phyloP scores from a whole-genome alignment of 2,888 invertebrate species.

The Micropterix aruncella region DNA sequence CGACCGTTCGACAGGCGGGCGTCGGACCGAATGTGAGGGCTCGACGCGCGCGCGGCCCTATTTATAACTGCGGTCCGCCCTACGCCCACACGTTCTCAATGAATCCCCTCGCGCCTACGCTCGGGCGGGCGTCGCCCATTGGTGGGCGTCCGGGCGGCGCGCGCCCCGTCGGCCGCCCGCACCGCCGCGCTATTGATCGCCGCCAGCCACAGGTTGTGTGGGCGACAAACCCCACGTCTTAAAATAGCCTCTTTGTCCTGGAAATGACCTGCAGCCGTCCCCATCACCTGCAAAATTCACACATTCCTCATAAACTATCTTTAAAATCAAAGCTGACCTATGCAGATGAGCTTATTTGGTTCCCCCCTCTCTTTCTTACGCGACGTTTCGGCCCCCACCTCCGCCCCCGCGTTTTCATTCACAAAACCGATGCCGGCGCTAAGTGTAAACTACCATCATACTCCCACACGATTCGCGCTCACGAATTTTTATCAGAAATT shows the following conservation, averaged over 20 bases:
- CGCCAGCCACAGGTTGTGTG: neutral
- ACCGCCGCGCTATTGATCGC: constrained; percentile 31
- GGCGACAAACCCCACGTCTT: neutral
- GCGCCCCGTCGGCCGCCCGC: constrained; percentile 14
- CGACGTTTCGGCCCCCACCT: neutral
- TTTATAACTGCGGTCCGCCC: constrained; percentile 36
- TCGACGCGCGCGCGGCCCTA: constrained; percentile 21
- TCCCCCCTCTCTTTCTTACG: neutral
- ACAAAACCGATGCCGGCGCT: neutral
- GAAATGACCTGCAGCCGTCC: too few species aligned
- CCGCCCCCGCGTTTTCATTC: neutral
- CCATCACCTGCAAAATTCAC: too few species aligned
- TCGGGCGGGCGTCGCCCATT: constrained; percentile 16
- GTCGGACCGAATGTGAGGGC: constrained; percentile 13
- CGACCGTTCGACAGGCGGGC: constrained; percentile 18
- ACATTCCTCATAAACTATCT: too few species aligned
- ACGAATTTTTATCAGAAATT: too few species aligned
- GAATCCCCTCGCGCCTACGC: constrained; percentile 31
- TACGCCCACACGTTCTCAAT: constrained; percentile 57
- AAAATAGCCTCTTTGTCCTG: neutral
- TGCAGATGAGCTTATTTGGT: too few species aligned
- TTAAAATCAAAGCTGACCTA: too few species aligned
- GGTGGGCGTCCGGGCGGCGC: constrained; percentile 18
- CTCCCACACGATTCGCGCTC: neutral
- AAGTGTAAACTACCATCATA: neutral